Evolutionary conservation across 2,113 vertebrate genomes (phyloP).

Genomic region (Callionymus lyra): DNA sequence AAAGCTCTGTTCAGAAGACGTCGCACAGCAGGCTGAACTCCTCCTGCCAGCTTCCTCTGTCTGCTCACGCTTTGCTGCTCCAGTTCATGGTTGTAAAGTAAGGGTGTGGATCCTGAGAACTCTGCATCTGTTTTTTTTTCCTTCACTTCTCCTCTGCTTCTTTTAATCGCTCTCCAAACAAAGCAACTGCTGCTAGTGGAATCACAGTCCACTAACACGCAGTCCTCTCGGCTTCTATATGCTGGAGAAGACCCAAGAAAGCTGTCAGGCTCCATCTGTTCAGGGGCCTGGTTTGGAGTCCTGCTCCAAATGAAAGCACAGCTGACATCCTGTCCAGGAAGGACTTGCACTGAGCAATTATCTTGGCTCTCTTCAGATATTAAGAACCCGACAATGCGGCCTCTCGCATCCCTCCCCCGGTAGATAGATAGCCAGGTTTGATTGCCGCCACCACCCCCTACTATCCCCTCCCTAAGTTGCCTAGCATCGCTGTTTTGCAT

Average conservation of each 20-base stretch:
- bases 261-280: constrained; percentile 51
- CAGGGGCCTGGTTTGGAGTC: constrained; percentile 25
- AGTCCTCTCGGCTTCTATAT: constrained; percentile 17
- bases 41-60: constrained; percentile 20
- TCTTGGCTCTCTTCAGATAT: constrained; percentile 42
- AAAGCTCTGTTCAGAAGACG: constrained; percentile 9
- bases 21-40: constrained; percentile 1
- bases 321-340: constrained; percentile 48
- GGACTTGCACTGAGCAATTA: constrained; percentile 44
- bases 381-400: constrained; percentile 25
- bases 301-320: constrained; percentile 41
- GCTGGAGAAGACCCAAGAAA: constrained; percentile 37
- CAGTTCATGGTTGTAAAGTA: constrained; percentile 27
- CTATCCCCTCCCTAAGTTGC: constrained; percentile 7
- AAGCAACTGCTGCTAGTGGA: constrained; percentile 50
- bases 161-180: constrained; percentile 57
- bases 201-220: constrained; percentile 7
- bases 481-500: constrained; percentile 31
- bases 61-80: constrained; percentile 8
- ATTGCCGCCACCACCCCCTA: constrained; percentile 8
- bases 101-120: constrained; percentile 52
- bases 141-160: constrained; percentile 38
- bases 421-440: constrained; percentile 34
- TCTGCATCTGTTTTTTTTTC: constrained; percentile 24
- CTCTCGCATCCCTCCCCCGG: constrained; percentile 22